Conservation (phyloP, 2,888 invertebrate genomes). For the Apocheima hispidaria region DNA sequence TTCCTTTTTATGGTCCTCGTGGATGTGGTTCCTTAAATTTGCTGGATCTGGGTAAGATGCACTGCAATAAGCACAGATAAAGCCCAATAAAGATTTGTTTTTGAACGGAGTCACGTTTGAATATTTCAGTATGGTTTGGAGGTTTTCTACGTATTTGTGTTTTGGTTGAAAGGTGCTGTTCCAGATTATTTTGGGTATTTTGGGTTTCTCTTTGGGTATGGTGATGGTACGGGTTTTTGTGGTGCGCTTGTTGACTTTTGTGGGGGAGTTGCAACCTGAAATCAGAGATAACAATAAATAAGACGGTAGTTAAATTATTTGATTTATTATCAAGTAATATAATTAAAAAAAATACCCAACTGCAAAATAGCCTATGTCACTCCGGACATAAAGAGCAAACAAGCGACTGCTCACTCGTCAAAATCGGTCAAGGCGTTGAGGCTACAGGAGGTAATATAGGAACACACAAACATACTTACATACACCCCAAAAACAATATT, state of each 20-base stretch:
- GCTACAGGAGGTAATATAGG: no score
- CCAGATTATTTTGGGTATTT: constrained; percentile 23
- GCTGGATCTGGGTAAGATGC: constrained; percentile 64
- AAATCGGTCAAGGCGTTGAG: no score
- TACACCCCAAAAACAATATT: no score
- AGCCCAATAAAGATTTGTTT: constrained; percentile 68
- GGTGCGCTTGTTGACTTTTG: constrained; percentile 50
- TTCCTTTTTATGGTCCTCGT: constrained; percentile 60
- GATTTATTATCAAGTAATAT: no score
- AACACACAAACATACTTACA: no score
- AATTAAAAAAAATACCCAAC: no score
- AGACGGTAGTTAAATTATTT: no score
- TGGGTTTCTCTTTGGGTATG: constrained; percentile 37
- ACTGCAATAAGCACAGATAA: constrained; percentile 70
- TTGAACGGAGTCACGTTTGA: constrained; percentile 73
- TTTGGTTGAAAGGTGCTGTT: constrained; percentile 17
- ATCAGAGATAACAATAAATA: background rate
- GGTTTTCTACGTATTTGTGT: constrained; percentile 67
- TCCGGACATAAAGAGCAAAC: no score
- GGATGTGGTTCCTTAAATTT: constrained; percentile 65
- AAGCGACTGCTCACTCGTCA: no score
- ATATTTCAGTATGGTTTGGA: constrained; percentile 64
- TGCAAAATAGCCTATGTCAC: no score
- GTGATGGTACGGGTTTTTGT: constrained; percentile 49
- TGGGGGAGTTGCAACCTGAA: constrained; percentile 37